phyloP scores from a whole-genome alignment of 2,113 vertebrate genomes.

The Eubucco bourcierii region DNA sequence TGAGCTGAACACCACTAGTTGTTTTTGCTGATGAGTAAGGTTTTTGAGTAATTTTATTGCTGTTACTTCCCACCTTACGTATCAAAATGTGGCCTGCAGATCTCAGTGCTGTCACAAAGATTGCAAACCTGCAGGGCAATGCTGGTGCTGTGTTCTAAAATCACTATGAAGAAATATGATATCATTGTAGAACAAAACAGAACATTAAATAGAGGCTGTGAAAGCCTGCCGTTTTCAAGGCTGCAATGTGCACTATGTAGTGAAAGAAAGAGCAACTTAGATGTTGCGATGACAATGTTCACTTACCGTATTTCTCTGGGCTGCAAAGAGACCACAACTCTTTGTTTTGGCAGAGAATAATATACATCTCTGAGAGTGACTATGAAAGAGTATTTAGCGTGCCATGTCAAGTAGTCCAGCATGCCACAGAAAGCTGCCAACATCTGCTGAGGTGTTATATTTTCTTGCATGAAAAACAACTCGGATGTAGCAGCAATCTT shows the following conservation, averaged over 20 bases:
- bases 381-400: neutral
- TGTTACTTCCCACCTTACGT: neutral
- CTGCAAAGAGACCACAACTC: neutral
- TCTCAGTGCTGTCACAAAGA: neutral
- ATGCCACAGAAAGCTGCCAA: neutral
- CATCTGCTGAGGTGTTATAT: neutral
- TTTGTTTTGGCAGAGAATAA: constrained; percentile 34
- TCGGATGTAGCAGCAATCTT: neutral
- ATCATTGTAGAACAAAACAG: neutral
- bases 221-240: constrained; percentile 36
- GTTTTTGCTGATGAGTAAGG: neutral
- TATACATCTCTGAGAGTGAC: neutral
- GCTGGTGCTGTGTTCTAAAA: neutral
- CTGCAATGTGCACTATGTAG: neutral
- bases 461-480: constrained; percentile 5
- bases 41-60: neutral
- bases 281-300: neutral
- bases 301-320: neutral
- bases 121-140: neutral
- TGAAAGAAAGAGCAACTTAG: neutral
- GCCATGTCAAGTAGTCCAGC: neutral
- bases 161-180: neutral
- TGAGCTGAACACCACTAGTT: accelerated
- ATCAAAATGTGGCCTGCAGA: neutral
- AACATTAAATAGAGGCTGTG: neutral